A percentile compares a stretch with the other conserved stretches of the same genome.
phyloP scores from a whole-genome alignment of 2,113 vertebrate species.

The Circaetus cinerascens region DNA sequence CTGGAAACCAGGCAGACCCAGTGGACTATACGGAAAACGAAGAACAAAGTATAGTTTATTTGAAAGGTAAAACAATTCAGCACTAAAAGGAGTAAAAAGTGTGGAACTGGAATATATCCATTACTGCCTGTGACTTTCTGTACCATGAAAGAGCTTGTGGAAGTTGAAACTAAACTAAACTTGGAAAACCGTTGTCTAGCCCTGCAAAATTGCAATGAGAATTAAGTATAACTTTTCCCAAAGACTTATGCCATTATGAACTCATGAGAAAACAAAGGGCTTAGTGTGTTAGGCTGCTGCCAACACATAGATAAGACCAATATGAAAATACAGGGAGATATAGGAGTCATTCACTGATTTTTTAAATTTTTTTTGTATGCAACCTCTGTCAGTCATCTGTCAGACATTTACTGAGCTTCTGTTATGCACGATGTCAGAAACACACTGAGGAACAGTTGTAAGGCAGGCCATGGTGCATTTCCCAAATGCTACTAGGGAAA shows the following conservation, averaged over 20 bases:
- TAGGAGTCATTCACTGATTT: not conserved
- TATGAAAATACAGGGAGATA: not conserved
- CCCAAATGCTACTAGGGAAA: not conserved
- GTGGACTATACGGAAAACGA: conserved; percentile 57
- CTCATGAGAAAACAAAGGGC: not conserved
- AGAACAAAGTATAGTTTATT: conserved; percentile 68
- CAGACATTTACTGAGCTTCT: not conserved
- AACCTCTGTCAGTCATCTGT: not conserved
- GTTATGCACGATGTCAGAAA: not conserved
- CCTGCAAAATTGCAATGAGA: not conserved
- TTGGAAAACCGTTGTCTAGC: not conserved
- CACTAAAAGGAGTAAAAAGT: not conserved
- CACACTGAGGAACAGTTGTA: not conserved
- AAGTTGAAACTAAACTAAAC: not conserved
- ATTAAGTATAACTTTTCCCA: not conserved
- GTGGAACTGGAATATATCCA: not conserved
- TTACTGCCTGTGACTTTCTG: not conserved
- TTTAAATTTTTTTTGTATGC: not conserved
- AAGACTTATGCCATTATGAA: not conserved
- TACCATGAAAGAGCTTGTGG: not conserved
- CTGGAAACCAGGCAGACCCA: conserved; percentile 73
- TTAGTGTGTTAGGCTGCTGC: not conserved
- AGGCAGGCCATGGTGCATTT: not conserved
- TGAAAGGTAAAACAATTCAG: conserved; percentile 69
- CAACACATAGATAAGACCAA: not conserved